These are phyloP conservation scores for Hydrozoanthus tunicans DNA, from an alignment of 64 coral and sea anemone species.

Conservation along the genomic window DNA sequence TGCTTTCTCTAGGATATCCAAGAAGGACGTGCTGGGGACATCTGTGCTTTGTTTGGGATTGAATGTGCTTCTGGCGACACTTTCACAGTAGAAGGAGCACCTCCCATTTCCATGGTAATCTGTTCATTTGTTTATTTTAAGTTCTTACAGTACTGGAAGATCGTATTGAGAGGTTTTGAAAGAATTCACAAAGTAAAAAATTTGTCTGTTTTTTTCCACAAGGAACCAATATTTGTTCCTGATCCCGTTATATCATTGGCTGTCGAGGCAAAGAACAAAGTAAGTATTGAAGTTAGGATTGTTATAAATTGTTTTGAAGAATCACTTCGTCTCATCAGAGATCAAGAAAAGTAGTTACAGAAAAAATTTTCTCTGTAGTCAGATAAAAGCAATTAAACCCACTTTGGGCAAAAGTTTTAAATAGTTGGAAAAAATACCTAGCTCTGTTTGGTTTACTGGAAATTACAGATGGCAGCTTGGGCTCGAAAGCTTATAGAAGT, in stretches of 20 bases:
- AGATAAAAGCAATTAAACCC: no score
- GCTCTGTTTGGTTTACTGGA: no score
- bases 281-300: constrained; percentile 8
- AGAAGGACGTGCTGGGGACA: constrained; percentile 79
- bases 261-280: constrained; percentile 96
- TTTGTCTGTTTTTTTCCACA: constrained; percentile 11
- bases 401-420: no score
- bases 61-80: constrained; percentile 97
- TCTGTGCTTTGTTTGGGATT: constrained; percentile 96
- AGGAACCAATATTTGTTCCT: constrained; percentile 99
- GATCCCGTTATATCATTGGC: constrained; percentile 98
- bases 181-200: background rate
- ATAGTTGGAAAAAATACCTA: no score
- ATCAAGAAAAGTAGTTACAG: no score
- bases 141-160: background rate
- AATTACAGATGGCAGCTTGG: no score
- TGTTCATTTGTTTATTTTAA: background rate
- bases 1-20: constrained; percentile 73
- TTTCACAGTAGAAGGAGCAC: constrained; percentile 87
- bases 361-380: no score
- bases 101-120: constrained; percentile 90
- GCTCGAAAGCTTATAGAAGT: no score
- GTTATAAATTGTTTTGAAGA: no score
- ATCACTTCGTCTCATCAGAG: no score
- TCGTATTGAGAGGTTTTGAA: background rate